These are phyloP conservation scores for Popillia japonica DNA, from an alignment of 1,140 invertebrate species.

Conservation along the genomic window DNA sequence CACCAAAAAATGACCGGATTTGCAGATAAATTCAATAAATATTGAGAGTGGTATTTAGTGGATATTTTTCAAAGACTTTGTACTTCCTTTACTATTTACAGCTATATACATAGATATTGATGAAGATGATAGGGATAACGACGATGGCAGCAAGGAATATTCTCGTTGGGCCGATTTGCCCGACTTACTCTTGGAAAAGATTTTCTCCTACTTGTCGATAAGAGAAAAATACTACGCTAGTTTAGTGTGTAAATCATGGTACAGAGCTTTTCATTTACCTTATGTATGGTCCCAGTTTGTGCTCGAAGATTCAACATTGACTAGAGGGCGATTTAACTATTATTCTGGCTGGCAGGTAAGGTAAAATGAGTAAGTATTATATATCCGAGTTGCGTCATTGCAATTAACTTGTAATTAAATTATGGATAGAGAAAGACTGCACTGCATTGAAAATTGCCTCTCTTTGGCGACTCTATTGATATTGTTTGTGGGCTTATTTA, in stretches of 20 bases:
- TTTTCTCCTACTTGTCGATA: constrained; percentile 76
- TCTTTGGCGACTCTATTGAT: no score
- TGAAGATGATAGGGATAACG: constrained; percentile 59
- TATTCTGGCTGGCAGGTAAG: constrained; percentile 81
- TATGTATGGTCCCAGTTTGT: constrained; percentile 78
- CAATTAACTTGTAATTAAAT: background rate
- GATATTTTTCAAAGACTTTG: background rate
- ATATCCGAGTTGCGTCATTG: background rate
- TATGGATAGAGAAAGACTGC: no score
- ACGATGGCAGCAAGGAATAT: constrained; percentile 61
- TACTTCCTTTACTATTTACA: constrained; percentile 50
- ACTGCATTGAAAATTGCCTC: no score
- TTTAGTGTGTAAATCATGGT: constrained; percentile 75
- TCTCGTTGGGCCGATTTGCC: constrained; percentile 76
- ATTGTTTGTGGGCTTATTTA: no score
- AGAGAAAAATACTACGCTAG: constrained; percentile 78
- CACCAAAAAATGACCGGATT: background rate
- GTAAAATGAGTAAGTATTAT: constrained; percentile 25
- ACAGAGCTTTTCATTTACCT: constrained; percentile 77
- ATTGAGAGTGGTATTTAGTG: background rate
- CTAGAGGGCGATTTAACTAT: constrained; percentile 79
- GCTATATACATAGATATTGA: constrained; percentile 70
- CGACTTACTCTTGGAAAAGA: constrained; percentile 79
- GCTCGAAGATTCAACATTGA: constrained; percentile 77
- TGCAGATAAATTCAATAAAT: constrained; percentile 14